Base-by-base conservation (phyloP, 1,140 invertebrate genomes). In the Thaumatotibia leucotreta region DNA sequence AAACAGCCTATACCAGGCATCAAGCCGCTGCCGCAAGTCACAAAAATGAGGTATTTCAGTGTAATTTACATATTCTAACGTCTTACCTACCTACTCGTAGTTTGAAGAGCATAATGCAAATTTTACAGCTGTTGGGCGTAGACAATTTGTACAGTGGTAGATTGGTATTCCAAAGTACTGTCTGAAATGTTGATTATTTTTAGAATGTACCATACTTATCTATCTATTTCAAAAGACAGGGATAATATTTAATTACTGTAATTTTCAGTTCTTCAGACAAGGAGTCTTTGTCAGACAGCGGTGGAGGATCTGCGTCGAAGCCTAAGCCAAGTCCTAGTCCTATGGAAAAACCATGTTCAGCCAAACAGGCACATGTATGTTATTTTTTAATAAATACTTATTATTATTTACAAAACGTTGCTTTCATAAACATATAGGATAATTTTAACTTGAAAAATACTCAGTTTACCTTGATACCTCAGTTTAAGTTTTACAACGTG, bases 21-120 rank as follows among this genome's bases (percentile, higher is more conserved):
- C 27, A 92, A 92, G 75, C 75, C 88, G 9, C 79, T 92, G 69
- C 85, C 92, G 14, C 91, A 91, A 63, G 91, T 92, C 63, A 91
- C 92, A 74, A 94, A 93, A 92, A 92, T 91, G 83, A 92, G 93
- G 93, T 94, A 75, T 50, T 45, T 45, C 0, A 45, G 5, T n/a
- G 4, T 14, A n/a, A n/a, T n/a, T n/a, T n/a, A n/a, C n/a, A n/a
- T n/a, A n/a, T n/a, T n/a, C n/a, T n/a, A n/a, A n/a, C n/a, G n/a
- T n/a, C n/a, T n/a, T n/a, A n/a, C n/a, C n/a, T n/a, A n/a, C n/a
- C n/a, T n/a, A n/a, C n/a, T n/a, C 11, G 8, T 45, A 45, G 17
- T 33, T 33, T 1, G 6, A 45, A 17, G 4, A 5, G 1, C 9
- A 10, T n/a, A 20, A 9, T 9, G 14, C n/a, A 45, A 20, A 20